Conservation (phyloP, 2,113 vertebrate genomes). For the Puffinus mauretanicus region DNA sequence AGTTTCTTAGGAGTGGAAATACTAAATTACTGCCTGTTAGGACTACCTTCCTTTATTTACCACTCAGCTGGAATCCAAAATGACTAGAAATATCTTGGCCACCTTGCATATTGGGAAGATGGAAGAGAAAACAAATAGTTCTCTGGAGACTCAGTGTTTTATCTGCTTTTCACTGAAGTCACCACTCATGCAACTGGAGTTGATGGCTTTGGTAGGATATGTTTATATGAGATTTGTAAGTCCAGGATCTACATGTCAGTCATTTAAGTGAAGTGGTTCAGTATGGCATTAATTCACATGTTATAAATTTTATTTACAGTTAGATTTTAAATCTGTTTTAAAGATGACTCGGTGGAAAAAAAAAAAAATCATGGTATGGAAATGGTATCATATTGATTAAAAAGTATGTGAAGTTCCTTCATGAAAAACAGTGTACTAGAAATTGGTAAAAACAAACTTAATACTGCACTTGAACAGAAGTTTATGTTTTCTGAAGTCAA, state of each 20-base stretch:
- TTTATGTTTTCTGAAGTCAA: not conserved
- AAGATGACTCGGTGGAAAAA: not conserved
- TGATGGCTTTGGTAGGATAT: not conserved
- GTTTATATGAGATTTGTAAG: not conserved
- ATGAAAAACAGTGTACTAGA: not conserved
- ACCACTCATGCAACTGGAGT: not conserved
- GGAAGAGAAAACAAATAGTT: not conserved
- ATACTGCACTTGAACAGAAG: not conserved
- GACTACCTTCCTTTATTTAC: not conserved
- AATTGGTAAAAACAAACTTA: not conserved
- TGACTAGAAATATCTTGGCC: not conserved
- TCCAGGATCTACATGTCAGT: not conserved
- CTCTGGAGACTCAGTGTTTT: not conserved
- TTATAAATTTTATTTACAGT: not conserved
- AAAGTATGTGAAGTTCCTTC: not conserved
- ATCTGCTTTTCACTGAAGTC: not conserved
- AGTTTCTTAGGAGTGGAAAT: not conserved
- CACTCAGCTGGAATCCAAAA: not conserved
- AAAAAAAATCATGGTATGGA: not conserved
- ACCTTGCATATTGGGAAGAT: not conserved
- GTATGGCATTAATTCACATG: not conserved
- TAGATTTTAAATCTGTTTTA: not conserved
- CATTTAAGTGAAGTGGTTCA: not conserved
- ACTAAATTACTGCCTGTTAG: not conserved
- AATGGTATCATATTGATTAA: not conserved